A percentile compares a stretch with the other conserved stretches of the same genome.
These are phyloP conservation scores for Heteromormyrus szaboi DNA, from an alignment of 2,797 vertebrate species.

Conservation along the genomic window DNA sequence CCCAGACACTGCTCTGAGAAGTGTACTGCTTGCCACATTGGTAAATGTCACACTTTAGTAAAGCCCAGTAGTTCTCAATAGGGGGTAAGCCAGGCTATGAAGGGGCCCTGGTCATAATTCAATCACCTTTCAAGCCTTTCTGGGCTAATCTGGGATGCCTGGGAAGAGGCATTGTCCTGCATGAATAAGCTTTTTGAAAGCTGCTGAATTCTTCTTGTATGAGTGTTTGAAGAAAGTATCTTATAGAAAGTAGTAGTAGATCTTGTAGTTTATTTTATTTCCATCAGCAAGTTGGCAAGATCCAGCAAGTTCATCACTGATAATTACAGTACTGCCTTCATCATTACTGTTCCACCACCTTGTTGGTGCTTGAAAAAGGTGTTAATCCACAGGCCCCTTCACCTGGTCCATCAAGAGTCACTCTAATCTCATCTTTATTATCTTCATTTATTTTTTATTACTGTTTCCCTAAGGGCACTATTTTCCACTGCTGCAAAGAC, in stretches of 20 bases:
- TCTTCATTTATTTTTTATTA: not conserved
- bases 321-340: not conserved
- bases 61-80: not conserved
- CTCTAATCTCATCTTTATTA: not conserved
- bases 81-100: not conserved
- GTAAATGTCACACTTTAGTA: not conserved
- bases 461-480: not conserved
- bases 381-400: not conserved
- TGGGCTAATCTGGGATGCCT: not conserved
- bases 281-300: not conserved
- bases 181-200: not conserved
- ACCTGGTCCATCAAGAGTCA: not conserved
- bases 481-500: too few species aligned
- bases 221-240: not conserved
- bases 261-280: not conserved
- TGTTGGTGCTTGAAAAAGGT: not conserved
- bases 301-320: not conserved
- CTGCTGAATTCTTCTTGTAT: not conserved
- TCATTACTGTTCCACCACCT: not conserved
- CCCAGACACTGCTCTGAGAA: not conserved
- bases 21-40: not conserved
- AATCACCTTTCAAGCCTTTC: not conserved
- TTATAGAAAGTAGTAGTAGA: not conserved
- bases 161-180: not conserved
- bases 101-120: not conserved